Evolutionary conservation across 2,888 invertebrate genomes (phyloP).

Genomic region (Aplocera efformata): DNA sequence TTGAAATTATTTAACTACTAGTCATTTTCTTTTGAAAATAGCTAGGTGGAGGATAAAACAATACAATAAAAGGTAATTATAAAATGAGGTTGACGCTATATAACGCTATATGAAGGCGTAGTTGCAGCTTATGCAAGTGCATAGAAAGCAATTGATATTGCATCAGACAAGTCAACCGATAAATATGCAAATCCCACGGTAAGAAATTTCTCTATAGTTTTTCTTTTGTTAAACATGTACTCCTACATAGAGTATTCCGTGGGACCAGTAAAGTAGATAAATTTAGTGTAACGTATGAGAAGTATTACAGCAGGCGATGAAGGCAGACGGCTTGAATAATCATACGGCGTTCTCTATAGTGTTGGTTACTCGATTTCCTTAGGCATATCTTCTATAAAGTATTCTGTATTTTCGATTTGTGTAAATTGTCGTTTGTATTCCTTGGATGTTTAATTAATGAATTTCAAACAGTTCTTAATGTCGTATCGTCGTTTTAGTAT

Average conservation of each 20-base stretch:
- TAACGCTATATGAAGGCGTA: slow-evolving; percentile 11
- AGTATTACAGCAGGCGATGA: slow-evolving; percentile 6
- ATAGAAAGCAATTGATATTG: slow-evolving; percentile 21
- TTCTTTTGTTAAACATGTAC: slow-evolving; percentile 40
- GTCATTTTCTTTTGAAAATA: slow-evolving; percentile 78
- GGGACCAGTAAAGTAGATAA: slow-evolving; percentile 60
- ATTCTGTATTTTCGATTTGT: slow-evolving; percentile 1
- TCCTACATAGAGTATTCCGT: slow-evolving; percentile 56
- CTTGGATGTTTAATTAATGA: slow-evolving; percentile 7
- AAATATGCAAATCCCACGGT: slow-evolving; percentile 37
- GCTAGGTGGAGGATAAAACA: slow-evolving; percentile 59
- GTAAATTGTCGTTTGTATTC: slow-evolving; percentile 3
- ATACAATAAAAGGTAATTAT: slow-evolving; percentile 36
- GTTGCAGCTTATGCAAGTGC: slow-evolving; percentile 24
- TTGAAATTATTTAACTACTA: slow-evolving; percentile 66
- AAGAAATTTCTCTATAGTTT: slow-evolving; percentile 27
- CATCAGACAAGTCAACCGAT: slow-evolving; percentile 21
- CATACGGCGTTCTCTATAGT: slow-evolving; percentile 4
- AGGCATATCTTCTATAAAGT: slow-evolving; percentile 2
- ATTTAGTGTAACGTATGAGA: slow-evolving; percentile 31
- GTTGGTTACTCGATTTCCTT: slow-evolving; percentile 2
- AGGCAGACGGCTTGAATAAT: slow-evolving; percentile 4
- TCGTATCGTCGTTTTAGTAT: slow-evolving; percentile 10
- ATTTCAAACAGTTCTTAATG: slow-evolving; percentile 14
- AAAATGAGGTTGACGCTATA: slow-evolving; percentile 28